These are phyloP conservation scores for Callocephalon fimbriatum DNA, from an alignment of 2,113 vertebrate species.

Conservation along the genomic window DNA sequence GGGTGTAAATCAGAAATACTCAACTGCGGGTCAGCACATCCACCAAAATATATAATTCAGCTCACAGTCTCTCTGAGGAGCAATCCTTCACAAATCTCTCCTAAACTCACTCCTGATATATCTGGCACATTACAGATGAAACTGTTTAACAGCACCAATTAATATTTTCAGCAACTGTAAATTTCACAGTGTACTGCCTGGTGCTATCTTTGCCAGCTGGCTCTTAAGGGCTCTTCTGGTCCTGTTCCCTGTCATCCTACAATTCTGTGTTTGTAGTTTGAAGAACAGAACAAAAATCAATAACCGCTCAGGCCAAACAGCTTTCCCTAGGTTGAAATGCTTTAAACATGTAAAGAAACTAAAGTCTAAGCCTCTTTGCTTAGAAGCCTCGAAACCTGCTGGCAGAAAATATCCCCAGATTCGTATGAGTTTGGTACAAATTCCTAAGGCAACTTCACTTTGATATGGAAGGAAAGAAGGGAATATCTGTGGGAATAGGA, in stretches of 20 bases:
- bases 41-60: not conserved
- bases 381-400: not conserved
- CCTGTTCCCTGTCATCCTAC: not conserved
- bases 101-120: not conserved
- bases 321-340: not conserved
- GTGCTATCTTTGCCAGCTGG: not conserved
- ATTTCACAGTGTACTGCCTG: not conserved
- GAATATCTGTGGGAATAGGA: not conserved
- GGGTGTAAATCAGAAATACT: constrained; percentile 8
- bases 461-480: not conserved
- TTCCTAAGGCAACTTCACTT: not conserved
- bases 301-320: not conserved
- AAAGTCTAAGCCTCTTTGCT: constrained; percentile 22
- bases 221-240: not conserved
- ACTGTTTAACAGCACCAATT: constrained; percentile 11
- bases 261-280: not conserved
- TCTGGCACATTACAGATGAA: not conserved
- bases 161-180: constrained; percentile 25
- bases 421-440: not conserved
- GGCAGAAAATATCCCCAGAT: not conserved
- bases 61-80: not conserved
- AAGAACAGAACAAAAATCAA: not conserved
- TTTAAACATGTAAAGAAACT: constrained; percentile 18
- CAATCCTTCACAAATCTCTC: constrained; percentile 1
- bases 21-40: not conserved